Evolutionary conservation across 2,888 invertebrate species (phyloP), one percentile per base, ranked within the genome.

Genomic region (Dorcus hopei): DNA sequence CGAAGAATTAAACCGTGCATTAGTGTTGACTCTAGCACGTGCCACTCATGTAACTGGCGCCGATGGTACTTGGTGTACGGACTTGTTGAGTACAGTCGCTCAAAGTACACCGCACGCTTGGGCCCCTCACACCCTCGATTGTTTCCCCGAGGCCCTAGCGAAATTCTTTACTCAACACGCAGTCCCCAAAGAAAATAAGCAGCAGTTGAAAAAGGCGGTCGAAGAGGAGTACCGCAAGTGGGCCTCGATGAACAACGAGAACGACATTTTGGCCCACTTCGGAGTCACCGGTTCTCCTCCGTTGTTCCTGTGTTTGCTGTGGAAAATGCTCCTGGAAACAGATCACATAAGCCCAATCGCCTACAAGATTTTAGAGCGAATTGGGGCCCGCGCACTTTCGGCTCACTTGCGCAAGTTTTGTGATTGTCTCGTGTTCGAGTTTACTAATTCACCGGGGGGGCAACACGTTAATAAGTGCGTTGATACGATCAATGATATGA

Each of bases 191-290:
- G 96, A 96, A 75, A 95, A 95, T 75, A 96, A 96, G 23, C 91
- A 91, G 71, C 86, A 92, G 63, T 80, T 97, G 1, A 95, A 94
- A 78, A 93, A 93, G 79, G 91, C 93, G 0, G 95, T 96, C 0
- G 95, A 96, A 70, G 95, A 96, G 72, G 97, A 97, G 73, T 97
- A 96, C 73, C 84, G 95, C 63, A 97, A 96, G 75, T 97, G 96
- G 96, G 91, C 90, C 45, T 93, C 94, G 0, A 97, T 97, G 96
- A 93, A 90, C 45, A 97, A 95, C 77, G 97, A 97, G 75, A 95
- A 94, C 75, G 97, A 97, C 74, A 93, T 96, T 42, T 93, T 97
- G 70, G 90, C 94, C 1, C 97, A 97, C 77, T 97, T 97, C 76
- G 94, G 95, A 1, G 91, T 93, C 14, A 91, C 93, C n/a, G 93